phyloP scores from a whole-genome alignment of 2,113 vertebrate genomes.

The Chrysochloris asiatica region DNA sequence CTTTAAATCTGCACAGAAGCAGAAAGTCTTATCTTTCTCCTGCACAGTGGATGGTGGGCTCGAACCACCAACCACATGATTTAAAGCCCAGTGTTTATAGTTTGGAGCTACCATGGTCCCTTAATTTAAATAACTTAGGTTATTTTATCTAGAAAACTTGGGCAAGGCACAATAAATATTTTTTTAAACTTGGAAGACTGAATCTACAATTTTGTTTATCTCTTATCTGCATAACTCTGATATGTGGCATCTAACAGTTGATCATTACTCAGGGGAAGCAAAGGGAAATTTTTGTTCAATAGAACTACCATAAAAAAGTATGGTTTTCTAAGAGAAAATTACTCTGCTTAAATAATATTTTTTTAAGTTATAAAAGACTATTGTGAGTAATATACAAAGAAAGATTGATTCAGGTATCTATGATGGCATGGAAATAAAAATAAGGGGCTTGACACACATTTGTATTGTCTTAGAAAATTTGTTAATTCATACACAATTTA shows the following conservation, averaged over 20 bases:
- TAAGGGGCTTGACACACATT: not conserved
- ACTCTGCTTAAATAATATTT: not conserved
- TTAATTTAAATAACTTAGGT: not conserved
- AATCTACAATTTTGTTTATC: not conserved
- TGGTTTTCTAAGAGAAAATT: not conserved
- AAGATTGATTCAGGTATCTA: too few species aligned
- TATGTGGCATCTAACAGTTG: not conserved
- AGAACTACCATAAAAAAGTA: slow-evolving; percentile 3
- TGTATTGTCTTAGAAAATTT: not conserved
- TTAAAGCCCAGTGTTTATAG: too few species aligned
- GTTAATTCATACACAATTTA: slow-evolving; percentile 12
- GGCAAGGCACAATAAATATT: not conserved
- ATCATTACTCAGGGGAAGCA: not conserved
- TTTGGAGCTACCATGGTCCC: too few species aligned
- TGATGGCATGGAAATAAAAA: not conserved
- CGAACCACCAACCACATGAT: too few species aligned
- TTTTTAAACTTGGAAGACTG: not conserved
- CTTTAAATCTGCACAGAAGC: too few species aligned
- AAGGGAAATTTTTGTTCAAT: not conserved
- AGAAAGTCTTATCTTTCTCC: too few species aligned
- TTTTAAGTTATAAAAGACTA: too few species aligned
- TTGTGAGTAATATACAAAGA: too few species aligned
- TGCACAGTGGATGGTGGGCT: too few species aligned
- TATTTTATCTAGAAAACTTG: not conserved
- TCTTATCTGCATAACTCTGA: not conserved